Base-by-base conservation (phyloP, 2,113 vertebrate genomes). In the Xenus cinereus region DNA sequence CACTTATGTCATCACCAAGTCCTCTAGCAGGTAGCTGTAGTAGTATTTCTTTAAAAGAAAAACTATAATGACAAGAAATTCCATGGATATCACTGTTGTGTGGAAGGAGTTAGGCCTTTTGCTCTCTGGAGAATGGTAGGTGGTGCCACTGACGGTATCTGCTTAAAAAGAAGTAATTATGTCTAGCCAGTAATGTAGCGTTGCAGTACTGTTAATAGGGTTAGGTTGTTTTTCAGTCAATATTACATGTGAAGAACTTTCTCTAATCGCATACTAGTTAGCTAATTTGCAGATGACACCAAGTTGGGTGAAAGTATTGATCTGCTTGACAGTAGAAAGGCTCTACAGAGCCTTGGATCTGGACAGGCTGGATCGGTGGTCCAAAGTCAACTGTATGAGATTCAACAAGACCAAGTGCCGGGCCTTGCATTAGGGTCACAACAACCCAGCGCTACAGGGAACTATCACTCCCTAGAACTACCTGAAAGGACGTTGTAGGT, bases 311-410 rank as follows among this genome's bases (percentile, higher is more conserved):
- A 3, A 12, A 63, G 5, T 32, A 8, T 9, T 48, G 23, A 32
- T 77, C 10, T 72, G 11, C 57, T 62, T 24, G 33, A 45, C 7
- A 8, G 7, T 9, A 28, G 5, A 6, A 28, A 19, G 10, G 4
- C 5, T 51, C 35, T 56, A 19, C 15, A 77, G 59, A 45, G 6
- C 46, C 46, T 46, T 46, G 21, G 4, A 35, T 39, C 23, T 39
- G 57, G 23, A 56, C 27, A 81, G 17, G 12, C 15, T 45, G 20
- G 24, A 76, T 81, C 0, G 0, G 23, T 32, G 10, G n/a, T 2
- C 35, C 1, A 14, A 48, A 2, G 12, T 3, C 9, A 33, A 0
- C 0, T 14, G 1, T 39, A 35, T 66, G n/a, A 50, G 2, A 7
- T 14, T 39, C 8, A 54, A 27, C 10, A 81, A 30, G 6, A 10